Percentiles rank a stretch among this genome's conserved stretches.
Evolutionary conservation across 2,113 vertebrate genomes (phyloP).

Genomic region (Vulpes lagopus): DNA sequence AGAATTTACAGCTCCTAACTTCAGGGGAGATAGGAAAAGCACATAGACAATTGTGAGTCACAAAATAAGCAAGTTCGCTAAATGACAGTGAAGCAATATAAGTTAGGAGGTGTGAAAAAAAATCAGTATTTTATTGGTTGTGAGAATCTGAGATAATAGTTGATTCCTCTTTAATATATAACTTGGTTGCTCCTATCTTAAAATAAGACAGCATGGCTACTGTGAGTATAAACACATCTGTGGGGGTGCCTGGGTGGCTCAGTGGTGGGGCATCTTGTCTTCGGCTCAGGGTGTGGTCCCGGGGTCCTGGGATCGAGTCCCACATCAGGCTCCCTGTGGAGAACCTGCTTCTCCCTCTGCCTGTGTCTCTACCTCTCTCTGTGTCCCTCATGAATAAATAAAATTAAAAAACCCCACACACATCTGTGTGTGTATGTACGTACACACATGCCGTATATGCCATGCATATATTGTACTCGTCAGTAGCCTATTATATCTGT

Average conservation of each 20-base stretch:
- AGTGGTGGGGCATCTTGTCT: too few relatives aligned
- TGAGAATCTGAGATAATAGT: not conserved
- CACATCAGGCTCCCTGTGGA: rapidly evolving
- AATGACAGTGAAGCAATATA: not conserved
- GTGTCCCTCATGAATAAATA: too few relatives aligned
- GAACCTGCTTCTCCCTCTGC: too few relatives aligned
- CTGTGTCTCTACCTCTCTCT: too few relatives aligned
- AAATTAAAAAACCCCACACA: too few relatives aligned
- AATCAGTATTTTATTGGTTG: not conserved
- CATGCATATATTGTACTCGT: not conserved
- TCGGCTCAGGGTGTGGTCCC: too few relatives aligned
- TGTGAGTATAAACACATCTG: not conserved
- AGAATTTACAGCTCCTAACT: not conserved
- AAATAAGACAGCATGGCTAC: not conserved
- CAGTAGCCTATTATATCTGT: not conserved
- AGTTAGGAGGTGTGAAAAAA: not conserved
- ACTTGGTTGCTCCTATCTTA: not conserved
- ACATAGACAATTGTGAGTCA: not conserved
- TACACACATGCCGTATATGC: not conserved
- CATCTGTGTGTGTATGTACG: not conserved
- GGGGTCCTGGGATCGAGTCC: too few relatives aligned
- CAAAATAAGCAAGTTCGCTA: not conserved
- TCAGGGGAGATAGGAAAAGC: not conserved
- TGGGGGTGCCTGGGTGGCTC: too few relatives aligned
- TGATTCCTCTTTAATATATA: not conserved